Percentiles rank a stretch among this genome's conserved stretches.
These are phyloP conservation scores for Drepana falcataria DNA, from an alignment of 2,888 invertebrate genomes.

Conservation along the genomic window DNA sequence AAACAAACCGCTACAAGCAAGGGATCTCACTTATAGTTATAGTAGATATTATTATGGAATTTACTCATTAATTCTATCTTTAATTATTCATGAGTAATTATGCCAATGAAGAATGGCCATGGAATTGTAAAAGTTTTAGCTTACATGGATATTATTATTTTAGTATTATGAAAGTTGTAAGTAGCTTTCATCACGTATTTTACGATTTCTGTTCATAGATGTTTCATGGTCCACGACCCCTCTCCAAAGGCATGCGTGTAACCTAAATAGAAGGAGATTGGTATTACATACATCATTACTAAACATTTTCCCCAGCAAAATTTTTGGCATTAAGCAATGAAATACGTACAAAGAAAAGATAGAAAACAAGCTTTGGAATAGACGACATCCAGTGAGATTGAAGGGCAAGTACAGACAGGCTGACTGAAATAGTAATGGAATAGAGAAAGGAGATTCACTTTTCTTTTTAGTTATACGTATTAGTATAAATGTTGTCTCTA, in stretches of 20 bases:
- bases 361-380: conserved; percentile 72
- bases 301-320: conserved; percentile 62
- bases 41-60: conserved; percentile 70
- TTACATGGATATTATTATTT: conserved; percentile 6
- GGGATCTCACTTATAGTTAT: conserved; percentile 69
- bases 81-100: conserved; percentile 67
- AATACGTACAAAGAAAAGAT: conserved; percentile 44
- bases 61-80: conserved; percentile 71
- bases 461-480: too few relatives aligned
- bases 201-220: too few relatives aligned
- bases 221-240: conserved; percentile 23
- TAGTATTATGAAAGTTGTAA: not conserved
- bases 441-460: not conserved
- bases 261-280: conserved; percentile 66
- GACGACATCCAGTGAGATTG: conserved; percentile 57
- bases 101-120: conserved; percentile 45
- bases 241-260: conserved; percentile 50
- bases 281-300: conserved; percentile 60
- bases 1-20: conserved; percentile 73
- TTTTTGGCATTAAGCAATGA: conserved; percentile 77
- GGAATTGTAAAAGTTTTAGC: conserved; percentile 4
- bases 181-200: too few relatives aligned
- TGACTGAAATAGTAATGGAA: not conserved
- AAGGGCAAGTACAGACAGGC: not conserved
- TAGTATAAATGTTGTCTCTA: too few relatives aligned